phyloP scores from a whole-genome alignment of 2,888 invertebrate species.

The Crossocerus cetratus region DNA sequence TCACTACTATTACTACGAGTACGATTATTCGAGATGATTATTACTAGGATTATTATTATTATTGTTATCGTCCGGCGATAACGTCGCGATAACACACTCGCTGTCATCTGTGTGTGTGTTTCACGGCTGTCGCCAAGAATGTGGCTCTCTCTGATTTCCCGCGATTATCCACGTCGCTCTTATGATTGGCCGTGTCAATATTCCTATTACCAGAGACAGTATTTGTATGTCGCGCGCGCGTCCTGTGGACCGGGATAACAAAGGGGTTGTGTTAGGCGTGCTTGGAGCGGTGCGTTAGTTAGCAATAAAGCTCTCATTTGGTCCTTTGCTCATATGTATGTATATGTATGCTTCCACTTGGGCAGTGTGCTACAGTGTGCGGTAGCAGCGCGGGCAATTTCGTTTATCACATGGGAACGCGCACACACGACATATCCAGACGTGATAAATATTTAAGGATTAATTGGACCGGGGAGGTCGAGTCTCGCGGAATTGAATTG shows the following conservation, averaged over 20 bases:
- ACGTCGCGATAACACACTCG: too few relatives aligned
- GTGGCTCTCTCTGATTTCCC: background rate
- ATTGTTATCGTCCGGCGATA: slow-evolving; percentile 9
- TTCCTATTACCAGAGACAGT: slow-evolving; percentile 6
- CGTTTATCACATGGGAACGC: background rate
- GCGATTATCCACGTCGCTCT: slow-evolving; percentile 1
- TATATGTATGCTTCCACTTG: background rate
- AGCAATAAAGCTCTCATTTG: slow-evolving; percentile 12
- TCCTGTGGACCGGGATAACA: slow-evolving; percentile 1
- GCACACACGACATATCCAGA: slow-evolving; percentile 10
- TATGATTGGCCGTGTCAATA: background rate
- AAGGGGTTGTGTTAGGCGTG: background rate
- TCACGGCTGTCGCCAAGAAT: background rate
- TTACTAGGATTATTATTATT: slow-evolving; percentile 32
- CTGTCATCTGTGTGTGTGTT: too few relatives aligned
- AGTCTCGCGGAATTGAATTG: too few relatives aligned
- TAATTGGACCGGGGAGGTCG: background rate
- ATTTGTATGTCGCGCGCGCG: background rate
- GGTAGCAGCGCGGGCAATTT: background rate
- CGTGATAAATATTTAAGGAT: background rate
- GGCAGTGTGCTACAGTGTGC: too few relatives aligned
- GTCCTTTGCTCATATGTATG: background rate
- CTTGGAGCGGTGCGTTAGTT: background rate
- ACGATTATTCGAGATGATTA: slow-evolving; percentile 16
- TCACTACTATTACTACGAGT: slow-evolving; percentile 33